Conservation (phyloP, 35 echinoderm and acorn worm species). For the Anneissia japonica region DNA sequence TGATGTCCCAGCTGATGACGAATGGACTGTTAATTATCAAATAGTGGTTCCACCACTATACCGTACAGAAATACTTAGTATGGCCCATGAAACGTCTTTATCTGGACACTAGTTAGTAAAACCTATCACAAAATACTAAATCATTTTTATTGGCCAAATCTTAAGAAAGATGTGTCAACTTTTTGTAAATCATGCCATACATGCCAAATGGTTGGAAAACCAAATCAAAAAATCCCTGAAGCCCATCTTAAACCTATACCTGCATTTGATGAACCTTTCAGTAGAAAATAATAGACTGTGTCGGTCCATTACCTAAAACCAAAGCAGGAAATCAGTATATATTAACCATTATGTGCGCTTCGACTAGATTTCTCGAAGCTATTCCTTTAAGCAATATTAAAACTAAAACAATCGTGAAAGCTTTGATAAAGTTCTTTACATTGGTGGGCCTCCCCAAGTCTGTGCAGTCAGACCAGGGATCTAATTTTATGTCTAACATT, state of each 20-base stretch:
- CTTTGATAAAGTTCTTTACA: constrained; percentile 43
- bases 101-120: no score
- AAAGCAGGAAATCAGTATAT: constrained; percentile 25
- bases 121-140: no score
- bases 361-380: constrained; percentile 47
- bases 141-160: no score
- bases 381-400: constrained; percentile 39
- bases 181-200: no score
- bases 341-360: constrained; percentile 40
- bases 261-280: neutral
- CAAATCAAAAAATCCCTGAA: neutral
- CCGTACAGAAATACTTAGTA: no score
- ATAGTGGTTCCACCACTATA: no score
- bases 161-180: no score
- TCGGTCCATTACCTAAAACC: constrained; percentile 22
- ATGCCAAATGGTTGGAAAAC: no score
- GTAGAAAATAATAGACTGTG: neutral
- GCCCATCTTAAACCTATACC: constrained; percentile 5
- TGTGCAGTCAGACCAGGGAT: constrained; percentile 57
- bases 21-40: no score
- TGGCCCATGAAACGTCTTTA: no score
- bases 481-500: constrained; percentile 55
- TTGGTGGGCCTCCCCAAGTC: constrained; percentile 28
- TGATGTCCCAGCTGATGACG: no score
- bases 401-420: constrained; percentile 25